Conservation (phyloP, 2,113 vertebrate genomes). For the Melanostigma gelatinosum region DNA sequence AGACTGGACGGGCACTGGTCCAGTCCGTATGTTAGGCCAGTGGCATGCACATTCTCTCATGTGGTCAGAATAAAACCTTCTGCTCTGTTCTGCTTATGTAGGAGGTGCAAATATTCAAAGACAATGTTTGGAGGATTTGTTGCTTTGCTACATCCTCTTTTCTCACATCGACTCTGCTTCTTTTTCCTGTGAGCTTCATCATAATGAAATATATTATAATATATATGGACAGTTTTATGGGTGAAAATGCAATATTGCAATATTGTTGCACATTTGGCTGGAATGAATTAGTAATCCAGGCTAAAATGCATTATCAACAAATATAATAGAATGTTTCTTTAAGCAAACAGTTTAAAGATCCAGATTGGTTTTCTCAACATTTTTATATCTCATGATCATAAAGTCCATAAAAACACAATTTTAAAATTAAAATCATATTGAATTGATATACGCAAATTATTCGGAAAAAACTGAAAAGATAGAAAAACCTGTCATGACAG, state of each 20-base stretch:
- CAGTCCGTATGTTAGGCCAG: not conserved
- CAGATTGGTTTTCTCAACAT: not conserved
- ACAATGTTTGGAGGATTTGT: not conserved
- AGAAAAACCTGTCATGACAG: not conserved
- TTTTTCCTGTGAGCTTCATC: not conserved
- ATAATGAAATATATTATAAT: not conserved
- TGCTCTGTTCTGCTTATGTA: not conserved
- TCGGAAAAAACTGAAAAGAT: no score
- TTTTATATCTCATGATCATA: not conserved
- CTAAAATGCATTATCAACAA: not conserved
- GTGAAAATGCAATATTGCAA: not conserved
- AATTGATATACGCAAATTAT: not conserved
- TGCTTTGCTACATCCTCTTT: not conserved
- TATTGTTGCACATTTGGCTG: not conserved
- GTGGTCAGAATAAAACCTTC: slow-evolving; percentile 2
- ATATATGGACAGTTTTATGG: not conserved
- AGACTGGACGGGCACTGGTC: slow-evolving; percentile 30
- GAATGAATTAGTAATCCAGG: not conserved
- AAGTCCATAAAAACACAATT: not conserved
- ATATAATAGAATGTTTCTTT: not conserved
- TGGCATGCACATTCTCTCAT: not conserved
- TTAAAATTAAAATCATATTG: not conserved
- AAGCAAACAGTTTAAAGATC: not conserved
- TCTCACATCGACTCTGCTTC: not conserved
- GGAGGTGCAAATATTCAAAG: not conserved